Base-by-base conservation (phyloP, 2,888 invertebrate genomes). In the Syrista parreyssii region DNA sequence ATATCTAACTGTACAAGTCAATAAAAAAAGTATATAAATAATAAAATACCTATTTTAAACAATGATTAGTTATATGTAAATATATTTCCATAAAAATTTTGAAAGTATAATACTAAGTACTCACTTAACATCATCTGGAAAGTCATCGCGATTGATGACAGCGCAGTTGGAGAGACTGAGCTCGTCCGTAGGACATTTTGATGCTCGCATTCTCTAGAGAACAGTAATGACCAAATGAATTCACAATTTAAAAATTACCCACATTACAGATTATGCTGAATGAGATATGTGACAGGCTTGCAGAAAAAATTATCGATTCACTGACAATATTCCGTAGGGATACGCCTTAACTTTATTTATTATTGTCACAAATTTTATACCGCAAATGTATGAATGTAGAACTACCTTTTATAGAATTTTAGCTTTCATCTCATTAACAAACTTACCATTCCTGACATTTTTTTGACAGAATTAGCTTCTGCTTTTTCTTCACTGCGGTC, bases 121-220 rank as follows among this genome's bases (percentile, higher is more conserved):
- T 92, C 93, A 98, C 97, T 96, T 96, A 74, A 96, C 94, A 92
- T 96, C 96, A 86, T 95, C 95, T 36, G 95, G 94, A 91, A 98
- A 97, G 91, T 98, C 98, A 85, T 93, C 94, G 23, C 94, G 94
- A 91, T 96, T 96, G 80, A 98, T 95, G 84, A 98, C 95, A 76
- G 98, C 99, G 92, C 97, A 98, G 92, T 99, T 99, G 76, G 97
- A 96, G 79, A 97, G 93, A 77, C 98, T 97, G 82, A 98, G 93
- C 89, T 97, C 97, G 90, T 98, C 98, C 81, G 97, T 96, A 76
- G 98, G 97, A 92, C 98, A 98, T 92, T 96, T 97, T 15, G 95
- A 94, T 84, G 97, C 98, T 93, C 96, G 97, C 94, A 98, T 95
- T 79, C 94, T 93, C 96, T 96, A 90, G 73, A 91, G 89, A 83